phyloP scores from a whole-genome alignment of 2,113 vertebrate species.

The Rattus rattus region DNA sequence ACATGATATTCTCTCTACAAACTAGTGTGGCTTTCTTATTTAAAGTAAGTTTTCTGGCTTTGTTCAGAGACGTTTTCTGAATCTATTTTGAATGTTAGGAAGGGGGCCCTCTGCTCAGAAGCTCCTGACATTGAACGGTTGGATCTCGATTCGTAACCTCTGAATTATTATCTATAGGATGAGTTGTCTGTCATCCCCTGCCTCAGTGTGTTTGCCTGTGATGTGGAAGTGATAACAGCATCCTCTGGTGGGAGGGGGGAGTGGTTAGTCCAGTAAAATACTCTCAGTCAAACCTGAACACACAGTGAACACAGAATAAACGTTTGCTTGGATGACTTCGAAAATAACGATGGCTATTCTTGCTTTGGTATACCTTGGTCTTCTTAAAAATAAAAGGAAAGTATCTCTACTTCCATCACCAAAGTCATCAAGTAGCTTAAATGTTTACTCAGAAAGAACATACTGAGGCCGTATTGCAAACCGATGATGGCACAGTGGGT shows the following conservation, averaged over 20 bases:
- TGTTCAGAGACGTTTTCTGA: constrained; percentile 59
- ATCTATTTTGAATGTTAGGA: constrained; percentile 56
- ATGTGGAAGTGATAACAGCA: not conserved
- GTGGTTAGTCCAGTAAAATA: not conserved
- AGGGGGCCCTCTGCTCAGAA: constrained; percentile 5
- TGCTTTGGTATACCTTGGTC: not conserved
- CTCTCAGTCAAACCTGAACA: not conserved
- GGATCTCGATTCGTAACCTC: not conserved
- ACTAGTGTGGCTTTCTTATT: constrained; percentile 69
- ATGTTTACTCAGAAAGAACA: constrained; percentile 6
- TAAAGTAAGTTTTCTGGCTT: constrained; percentile 61
- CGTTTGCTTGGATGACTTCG: not conserved
- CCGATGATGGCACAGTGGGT: not conserved
- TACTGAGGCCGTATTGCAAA: not conserved
- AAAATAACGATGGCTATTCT: not conserved
- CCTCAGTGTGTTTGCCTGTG: not conserved
- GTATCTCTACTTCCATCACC: not conserved
- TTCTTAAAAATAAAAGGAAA: constrained; percentile 54
- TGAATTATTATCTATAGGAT: not conserved
- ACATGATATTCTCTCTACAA: constrained; percentile 56
- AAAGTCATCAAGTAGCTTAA: not conserved
- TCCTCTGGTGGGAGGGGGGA: not conserved
- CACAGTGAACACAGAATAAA: not conserved
- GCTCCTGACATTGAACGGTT: not conserved
- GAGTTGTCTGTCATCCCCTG: not conserved